Base-by-base conservation (phyloP, 1,140 invertebrate genomes). In the Hyphantria cunea region DNA sequence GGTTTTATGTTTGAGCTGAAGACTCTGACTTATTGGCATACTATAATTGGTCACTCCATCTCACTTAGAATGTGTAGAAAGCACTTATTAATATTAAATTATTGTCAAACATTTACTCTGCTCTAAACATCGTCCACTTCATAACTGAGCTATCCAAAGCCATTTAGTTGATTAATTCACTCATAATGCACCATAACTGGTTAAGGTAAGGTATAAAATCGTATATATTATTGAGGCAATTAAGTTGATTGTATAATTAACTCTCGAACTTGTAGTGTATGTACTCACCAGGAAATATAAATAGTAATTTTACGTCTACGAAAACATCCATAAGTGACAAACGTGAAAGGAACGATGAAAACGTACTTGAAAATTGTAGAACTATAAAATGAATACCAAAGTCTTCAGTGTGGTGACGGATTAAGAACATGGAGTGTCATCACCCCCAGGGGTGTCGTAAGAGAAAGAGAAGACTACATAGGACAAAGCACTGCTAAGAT, bases 81-180 rank as follows among this genome's bases (percentile, higher is more conserved):
- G 15, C 37, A 13, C 31, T 37, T 34, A 56, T 48, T 56, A 47
- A 56, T 56, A 56, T 37, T 8, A 47, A 48, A 56, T 49, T 9
- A n/a, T 39, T 17, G 37, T 13, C 55, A 58, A 56, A 58, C 34
- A 58, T 58, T 58, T 58, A 44, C 34, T n/a, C 44, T 33, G 42
- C 25, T 32, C 39, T 6, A 7, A 12, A 13, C 33, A 48, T 12
- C 47, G 45, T 10, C 10, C 37, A 32, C 32, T 8, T 6, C 10
- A 1, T 25, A 13, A 13, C n/a, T 8, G 0, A 49, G 15, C 3
- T 25, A 25, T 25, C 17, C 17, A 25, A 25, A 48, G 34, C 55
- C 55, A 58, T 58, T 58, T 48, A 11, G 33, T 31, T 58, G 39
- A 58, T 58, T 58, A 58, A 15, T 39, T 55, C 14, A 0, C 8